phyloP scores from a whole-genome alignment of 2,113 vertebrate species.

The Syngnathus floridae region DNA sequence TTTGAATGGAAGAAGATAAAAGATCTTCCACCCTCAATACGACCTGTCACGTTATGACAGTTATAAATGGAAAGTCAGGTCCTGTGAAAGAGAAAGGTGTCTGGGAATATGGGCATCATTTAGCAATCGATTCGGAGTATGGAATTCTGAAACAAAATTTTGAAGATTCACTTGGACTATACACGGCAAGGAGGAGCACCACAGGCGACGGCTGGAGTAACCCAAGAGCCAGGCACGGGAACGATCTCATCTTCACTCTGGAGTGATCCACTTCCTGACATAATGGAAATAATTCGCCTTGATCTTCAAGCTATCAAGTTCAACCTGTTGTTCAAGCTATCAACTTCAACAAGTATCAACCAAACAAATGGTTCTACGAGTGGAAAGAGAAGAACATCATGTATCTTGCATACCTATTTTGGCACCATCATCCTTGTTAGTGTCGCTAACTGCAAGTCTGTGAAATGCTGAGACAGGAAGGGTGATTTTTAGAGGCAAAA shows the following conservation, averaged over 20 bases:
- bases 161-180: not conserved
- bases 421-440: not conserved
- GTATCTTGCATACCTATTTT: not conserved
- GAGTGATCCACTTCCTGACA: not conserved
- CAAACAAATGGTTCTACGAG: not conserved
- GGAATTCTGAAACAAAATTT: not conserved
- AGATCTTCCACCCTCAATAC: too few species aligned
- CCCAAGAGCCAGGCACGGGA: not conserved
- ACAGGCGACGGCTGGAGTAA: not conserved
- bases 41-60: too few species aligned
- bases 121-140: not conserved
- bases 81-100: not conserved
- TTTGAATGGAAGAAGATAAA: too few species aligned
- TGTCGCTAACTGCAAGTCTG: not conserved
- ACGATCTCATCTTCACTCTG: not conserved
- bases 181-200: not conserved
- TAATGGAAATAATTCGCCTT: not conserved
- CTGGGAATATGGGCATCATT: not conserved
- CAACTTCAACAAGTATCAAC: not conserved
- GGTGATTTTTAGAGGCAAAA: not conserved
- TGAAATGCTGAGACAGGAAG: not conserved
- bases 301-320: not conserved
- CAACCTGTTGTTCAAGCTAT: not conserved
- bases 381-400: not conserved
- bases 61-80: not conserved